Conservation (phyloP, 2,888 invertebrate species). For the Elgonia sp. region DNA sequence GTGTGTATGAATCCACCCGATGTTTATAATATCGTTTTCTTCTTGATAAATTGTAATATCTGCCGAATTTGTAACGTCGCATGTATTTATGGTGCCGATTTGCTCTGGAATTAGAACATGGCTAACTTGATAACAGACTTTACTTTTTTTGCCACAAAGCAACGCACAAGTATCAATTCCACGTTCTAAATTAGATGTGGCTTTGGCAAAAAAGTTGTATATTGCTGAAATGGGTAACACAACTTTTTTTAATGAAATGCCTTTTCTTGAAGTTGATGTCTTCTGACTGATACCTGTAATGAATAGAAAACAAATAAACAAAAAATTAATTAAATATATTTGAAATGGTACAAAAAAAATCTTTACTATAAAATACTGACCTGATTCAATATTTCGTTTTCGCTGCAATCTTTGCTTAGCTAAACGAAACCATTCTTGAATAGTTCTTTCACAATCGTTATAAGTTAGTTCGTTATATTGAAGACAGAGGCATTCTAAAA, state of each 20-base stretch:
- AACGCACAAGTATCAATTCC: neutral
- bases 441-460: neutral
- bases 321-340: neutral
- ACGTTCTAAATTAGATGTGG: neutral
- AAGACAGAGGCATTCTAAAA: conserved; percentile 13
- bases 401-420: conserved; percentile 5
- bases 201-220: conserved; percentile 24
- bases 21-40: neutral
- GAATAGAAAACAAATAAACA: neutral
- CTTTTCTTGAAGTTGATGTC: neutral
- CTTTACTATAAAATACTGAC: neutral
- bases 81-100: neutral
- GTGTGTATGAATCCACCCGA: conserved; percentile 5
- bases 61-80: neutral
- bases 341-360: too few relatives aligned
- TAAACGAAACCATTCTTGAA: conserved; percentile 24
- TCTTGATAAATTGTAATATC: neutral
- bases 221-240: conserved; percentile 21
- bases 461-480: conserved; percentile 5
- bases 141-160: conserved; percentile 9
- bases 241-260: conserved; percentile 8
- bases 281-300: neutral
- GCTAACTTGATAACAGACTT: neutral
- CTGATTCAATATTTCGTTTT: neutral
- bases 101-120: conserved; percentile 16